phyloP scores from a whole-genome alignment of 2,797 vertebrate genomes.

The Enteromius afrohamiltoni region DNA sequence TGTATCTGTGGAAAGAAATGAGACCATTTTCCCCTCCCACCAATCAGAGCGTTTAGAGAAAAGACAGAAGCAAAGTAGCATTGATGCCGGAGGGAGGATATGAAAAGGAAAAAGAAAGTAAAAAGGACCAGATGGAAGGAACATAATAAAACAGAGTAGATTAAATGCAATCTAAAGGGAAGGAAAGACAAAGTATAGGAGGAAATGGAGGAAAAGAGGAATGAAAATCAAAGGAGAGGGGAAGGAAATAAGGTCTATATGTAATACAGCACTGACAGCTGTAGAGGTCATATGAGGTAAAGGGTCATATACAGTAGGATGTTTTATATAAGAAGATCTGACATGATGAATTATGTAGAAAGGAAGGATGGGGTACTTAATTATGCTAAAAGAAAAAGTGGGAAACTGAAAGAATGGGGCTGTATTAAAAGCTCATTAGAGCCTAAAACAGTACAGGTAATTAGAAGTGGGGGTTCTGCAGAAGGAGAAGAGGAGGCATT shows the following conservation, averaged over 20 bases:
- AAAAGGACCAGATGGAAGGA: slow-evolving; percentile 23
- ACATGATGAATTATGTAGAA: slow-evolving; percentile 5
- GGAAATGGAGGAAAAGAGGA: background rate
- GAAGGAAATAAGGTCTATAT: background rate
- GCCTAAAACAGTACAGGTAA: background rate
- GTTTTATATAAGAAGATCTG: background rate
- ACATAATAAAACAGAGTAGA: slow-evolving; percentile 18
- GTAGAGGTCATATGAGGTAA: background rate
- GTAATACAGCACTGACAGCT: background rate
- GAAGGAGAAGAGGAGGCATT: background rate
- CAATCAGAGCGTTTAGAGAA: slow-evolving; percentile 24
- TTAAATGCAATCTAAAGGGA: background rate
- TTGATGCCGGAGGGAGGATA: slow-evolving; percentile 35
- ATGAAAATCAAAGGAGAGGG: background rate
- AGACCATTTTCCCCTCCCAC: slow-evolving; percentile 20
- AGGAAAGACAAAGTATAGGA: background rate
- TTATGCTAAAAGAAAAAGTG: background rate
- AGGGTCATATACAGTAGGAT: background rate
- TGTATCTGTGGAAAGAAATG: slow-evolving; percentile 9
- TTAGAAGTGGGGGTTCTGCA: background rate
- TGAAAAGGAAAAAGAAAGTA: slow-evolving; percentile 12
- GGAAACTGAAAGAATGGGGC: background rate
- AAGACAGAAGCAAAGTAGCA: slow-evolving; percentile 33
- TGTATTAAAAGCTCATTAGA: slow-evolving; percentile 2
- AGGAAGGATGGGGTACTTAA: background rate